Base-by-base conservation (phyloP, 2,888 invertebrate genomes). In the Amorpha juglandis region DNA sequence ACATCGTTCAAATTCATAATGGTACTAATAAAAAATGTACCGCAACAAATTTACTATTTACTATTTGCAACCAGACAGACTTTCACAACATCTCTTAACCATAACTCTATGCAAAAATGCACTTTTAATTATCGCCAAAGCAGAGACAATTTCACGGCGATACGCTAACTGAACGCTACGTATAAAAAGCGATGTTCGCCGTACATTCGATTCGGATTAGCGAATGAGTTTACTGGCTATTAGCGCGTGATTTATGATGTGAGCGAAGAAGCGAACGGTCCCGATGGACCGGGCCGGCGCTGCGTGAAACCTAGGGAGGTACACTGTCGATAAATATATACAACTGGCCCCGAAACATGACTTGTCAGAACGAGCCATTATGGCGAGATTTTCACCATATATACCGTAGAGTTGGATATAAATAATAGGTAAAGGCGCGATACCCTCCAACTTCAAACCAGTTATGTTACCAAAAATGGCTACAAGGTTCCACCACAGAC, bases 151-250 rank as follows among this genome's bases (percentile, higher is more conserved):
- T 52, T 52, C 27, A 52, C 52, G 27, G 52, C 27, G 52, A 52
- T 52, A 52, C 45, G 42, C 51, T 52, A 64, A 53, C 62, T 55
- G 33, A 33, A 58, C 47, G 55, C 45, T 63, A 63, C 52, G 45
- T 63, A 63, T 63, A 63, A 63, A 66, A 62, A 62, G 48, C 62
- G 47, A 62, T 51, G 50, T 62, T 16, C 79, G 77, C 76, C 45
- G 78, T 78, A 82, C 78, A 84, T 88, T 87, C 79, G 86, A 82
- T 82, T 87, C 87, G 89, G 90, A 92, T 92, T 92, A 91, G 92
- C 92, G 89, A 90, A 89, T 89, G 89, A 88, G 86, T 89, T 90
- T 89, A 88, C 88, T 84, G 88, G 88, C 91, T 91, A 91, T 92
- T 92, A 92, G 88, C 78, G 78, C 70, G 88, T 91, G 91, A 92